Percentiles rank a stretch among this genome's conserved stretches.
phyloP scores from a whole-genome alignment of 1,140 invertebrate species.

The Chlorops oryzae region DNA sequence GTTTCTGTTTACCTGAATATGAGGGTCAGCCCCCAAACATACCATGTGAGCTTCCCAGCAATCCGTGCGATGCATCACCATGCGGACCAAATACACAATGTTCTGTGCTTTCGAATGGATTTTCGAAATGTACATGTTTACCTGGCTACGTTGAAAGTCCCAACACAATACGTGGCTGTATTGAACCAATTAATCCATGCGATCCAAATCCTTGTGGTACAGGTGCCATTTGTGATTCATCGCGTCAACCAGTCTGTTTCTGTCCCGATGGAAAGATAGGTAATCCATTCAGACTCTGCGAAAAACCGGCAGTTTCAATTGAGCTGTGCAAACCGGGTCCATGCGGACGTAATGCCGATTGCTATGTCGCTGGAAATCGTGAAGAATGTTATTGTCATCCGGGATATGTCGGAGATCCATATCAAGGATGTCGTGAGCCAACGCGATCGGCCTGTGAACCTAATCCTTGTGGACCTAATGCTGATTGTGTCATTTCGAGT shows the following conservation, averaged over 20 bases:
- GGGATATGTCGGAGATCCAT: slow-evolving; percentile 70
- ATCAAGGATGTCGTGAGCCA: slow-evolving; percentile 61
- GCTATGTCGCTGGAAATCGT: slow-evolving; percentile 66
- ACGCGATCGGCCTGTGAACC: slow-evolving; percentile 61
- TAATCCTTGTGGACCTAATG: slow-evolving; percentile 72
- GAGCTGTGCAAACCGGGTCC: slow-evolving; percentile 68
- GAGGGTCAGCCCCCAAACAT: slow-evolving; percentile 74
- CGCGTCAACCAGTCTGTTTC: slow-evolving; percentile 68
- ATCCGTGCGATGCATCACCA: slow-evolving; percentile 77
- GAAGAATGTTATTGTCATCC: slow-evolving; percentile 71
- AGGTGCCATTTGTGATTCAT: slow-evolving; percentile 72
- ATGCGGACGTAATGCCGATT: slow-evolving; percentile 71
- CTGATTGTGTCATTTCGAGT: slow-evolving; percentile 60
- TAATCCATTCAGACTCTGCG: slow-evolving; percentile 71
- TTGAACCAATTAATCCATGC: slow-evolving; percentile 69
- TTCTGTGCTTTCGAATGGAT: slow-evolving; percentile 69
- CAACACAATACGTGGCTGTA: slow-evolving; percentile 78
- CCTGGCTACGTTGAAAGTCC: slow-evolving; percentile 77
- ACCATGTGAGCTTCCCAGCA: slow-evolving; percentile 51
- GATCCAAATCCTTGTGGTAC: slow-evolving; percentile 74
- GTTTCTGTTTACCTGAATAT: slow-evolving; percentile 81
- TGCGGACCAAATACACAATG: slow-evolving; percentile 86
- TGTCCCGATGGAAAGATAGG: slow-evolving; percentile 69
- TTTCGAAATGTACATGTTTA: slow-evolving; percentile 80
- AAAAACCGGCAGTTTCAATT: slow-evolving; percentile 52